phyloP scores from a whole-genome alignment of 2,888 invertebrate species.

The Volucella bombylans region DNA sequence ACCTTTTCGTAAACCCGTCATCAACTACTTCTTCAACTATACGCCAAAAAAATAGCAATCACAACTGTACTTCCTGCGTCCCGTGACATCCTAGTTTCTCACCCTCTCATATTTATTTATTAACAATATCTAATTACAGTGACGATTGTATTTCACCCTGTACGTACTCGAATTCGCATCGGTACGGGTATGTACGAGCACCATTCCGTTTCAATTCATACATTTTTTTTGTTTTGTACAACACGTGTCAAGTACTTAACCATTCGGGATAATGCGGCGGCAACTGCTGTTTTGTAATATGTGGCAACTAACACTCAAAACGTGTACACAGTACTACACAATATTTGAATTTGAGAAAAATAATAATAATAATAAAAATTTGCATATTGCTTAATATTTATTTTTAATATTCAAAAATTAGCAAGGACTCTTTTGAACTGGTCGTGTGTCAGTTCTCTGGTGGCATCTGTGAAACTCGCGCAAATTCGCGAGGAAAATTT shows the following conservation, averaged over 20 bases:
- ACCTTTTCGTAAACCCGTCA: too few species aligned
- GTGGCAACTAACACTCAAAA: slow-evolving; percentile 51
- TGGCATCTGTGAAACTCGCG: slow-evolving; percentile 25
- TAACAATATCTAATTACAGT: slow-evolving; percentile 72
- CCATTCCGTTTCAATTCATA: slow-evolving; percentile 32
- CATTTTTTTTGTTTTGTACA: slow-evolving; percentile 49
- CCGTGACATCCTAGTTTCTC: background rate
- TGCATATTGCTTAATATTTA: slow-evolving; percentile 73
- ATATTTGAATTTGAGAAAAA: background rate
- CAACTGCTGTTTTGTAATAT: slow-evolving; percentile 64
- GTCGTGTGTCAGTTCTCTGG: slow-evolving; percentile 59
- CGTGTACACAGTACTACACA: slow-evolving; percentile 10
- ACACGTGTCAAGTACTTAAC: slow-evolving; percentile 71
- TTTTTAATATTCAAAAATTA: slow-evolving; percentile 72
- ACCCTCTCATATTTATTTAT: slow-evolving; percentile 41
- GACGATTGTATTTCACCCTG: slow-evolving; percentile 53
- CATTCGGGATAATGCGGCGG: slow-evolving; percentile 42
- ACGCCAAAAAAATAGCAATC: background rate
- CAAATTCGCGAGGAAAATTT: slow-evolving; percentile 35
- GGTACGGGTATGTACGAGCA: background rate
- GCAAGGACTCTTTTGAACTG: slow-evolving; percentile 40
- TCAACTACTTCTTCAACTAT: too few species aligned
- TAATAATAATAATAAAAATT: slow-evolving; percentile 48
- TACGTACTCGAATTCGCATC: background rate
- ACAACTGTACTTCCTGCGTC: slow-evolving; percentile 40